Conservation (phyloP, 2,888 invertebrate genomes). For the Hesperia comma region DNA sequence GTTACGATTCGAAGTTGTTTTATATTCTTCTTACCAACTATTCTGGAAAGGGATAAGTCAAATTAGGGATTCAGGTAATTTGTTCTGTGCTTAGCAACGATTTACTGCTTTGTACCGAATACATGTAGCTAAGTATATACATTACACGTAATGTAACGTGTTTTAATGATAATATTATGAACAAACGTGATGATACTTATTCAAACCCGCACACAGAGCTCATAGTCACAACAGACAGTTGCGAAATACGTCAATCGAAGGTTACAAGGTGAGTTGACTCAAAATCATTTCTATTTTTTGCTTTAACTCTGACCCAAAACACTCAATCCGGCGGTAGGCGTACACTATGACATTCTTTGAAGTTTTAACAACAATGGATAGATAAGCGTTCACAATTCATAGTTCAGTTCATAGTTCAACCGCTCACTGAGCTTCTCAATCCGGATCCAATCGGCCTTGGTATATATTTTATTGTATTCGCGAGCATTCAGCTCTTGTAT, state of each 20-base stretch:
- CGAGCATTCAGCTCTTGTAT: slow-evolving; percentile 48
- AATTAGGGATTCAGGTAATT: too few relatives aligned
- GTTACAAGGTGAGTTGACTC: slow-evolving; percentile 39
- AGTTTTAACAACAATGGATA: slow-evolving; percentile 61
- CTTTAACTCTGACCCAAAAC: slow-evolving; percentile 53
- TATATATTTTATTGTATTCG: slow-evolving; percentile 64
- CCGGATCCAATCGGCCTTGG: slow-evolving; percentile 75
- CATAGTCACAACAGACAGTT: slow-evolving; percentile 13
- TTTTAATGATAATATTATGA: not conserved
- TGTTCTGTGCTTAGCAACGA: too few relatives aligned
- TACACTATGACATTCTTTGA: slow-evolving; percentile 74
- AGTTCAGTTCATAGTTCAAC: slow-evolving; percentile 81
- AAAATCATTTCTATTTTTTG: slow-evolving; percentile 35
- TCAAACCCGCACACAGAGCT: slow-evolving; percentile 1
- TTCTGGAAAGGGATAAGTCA: too few relatives aligned
- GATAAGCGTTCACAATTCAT: slow-evolving; percentile 61
- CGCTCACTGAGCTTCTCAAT: slow-evolving; percentile 72
- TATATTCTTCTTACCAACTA: too few relatives aligned
- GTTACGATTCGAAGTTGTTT: not conserved
- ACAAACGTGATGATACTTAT: not conserved
- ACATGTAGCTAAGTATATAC: not conserved
- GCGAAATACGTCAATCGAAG: slow-evolving; percentile 40
- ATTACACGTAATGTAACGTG: not conserved
- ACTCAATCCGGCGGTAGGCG: slow-evolving; percentile 53
- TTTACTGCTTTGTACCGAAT: too few relatives aligned